Evolutionary conservation across 2,888 invertebrate genomes (phyloP).

Genomic region (Apotomis betuletana): DNA sequence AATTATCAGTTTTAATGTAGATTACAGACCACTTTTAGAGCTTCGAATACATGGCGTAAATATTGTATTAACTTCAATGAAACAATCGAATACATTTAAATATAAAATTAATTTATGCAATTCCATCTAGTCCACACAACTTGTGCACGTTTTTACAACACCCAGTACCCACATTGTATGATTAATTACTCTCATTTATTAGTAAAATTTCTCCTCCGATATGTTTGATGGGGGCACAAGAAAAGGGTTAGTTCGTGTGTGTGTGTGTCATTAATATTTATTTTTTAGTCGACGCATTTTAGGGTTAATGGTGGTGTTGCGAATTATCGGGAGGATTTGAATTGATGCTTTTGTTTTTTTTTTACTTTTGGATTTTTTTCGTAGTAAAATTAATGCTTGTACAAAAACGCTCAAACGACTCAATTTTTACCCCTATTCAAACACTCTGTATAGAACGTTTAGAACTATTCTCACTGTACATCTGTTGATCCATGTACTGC

Average conservation of each 20-base stretch:
- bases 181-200: slow-evolving; percentile 82
- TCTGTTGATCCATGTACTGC: too few species aligned
- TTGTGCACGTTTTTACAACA: slow-evolving; percentile 30
- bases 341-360: slow-evolving; percentile 18
- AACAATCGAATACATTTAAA: slow-evolving; percentile 5
- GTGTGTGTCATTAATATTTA: slow-evolving; percentile 76
- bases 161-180: slow-evolving; percentile 67
- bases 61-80: neutral
- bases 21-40: too few species aligned
- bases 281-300: slow-evolving; percentile 51
- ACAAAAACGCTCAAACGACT: too few species aligned
- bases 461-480: too few species aligned
- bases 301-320: slow-evolving; percentile 32
- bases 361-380: neutral
- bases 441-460: too few species aligned
- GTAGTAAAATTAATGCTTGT: too few species aligned
- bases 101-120: slow-evolving; percentile 7
- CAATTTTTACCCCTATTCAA: too few species aligned
- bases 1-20: too few species aligned
- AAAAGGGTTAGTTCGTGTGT: slow-evolving; percentile 70
- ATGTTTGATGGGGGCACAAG: slow-evolving; percentile 66
- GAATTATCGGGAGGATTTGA: slow-evolving; percentile 24
- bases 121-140: slow-evolving; percentile 10
- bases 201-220: slow-evolving; percentile 71
- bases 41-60: too few species aligned